phyloP scores from a whole-genome alignment of 2,888 invertebrate species.

The Zaprionus obscuricornis region DNA sequence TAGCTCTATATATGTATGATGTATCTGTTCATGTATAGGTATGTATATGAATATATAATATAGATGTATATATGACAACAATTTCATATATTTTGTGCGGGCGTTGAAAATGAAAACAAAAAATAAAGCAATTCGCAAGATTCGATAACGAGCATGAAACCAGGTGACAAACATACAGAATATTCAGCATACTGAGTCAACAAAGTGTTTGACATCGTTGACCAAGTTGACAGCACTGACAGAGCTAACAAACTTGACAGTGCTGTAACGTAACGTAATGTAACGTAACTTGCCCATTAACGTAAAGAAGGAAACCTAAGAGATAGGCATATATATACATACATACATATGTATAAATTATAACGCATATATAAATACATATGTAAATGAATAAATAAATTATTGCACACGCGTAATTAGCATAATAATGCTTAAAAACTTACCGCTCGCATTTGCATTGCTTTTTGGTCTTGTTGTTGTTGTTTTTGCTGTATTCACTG shows the following conservation, averaged over 20 bases:
- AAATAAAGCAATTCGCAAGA: slow-evolving; percentile 22
- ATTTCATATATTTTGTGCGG: slow-evolving; percentile 40
- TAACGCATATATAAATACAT: slow-evolving; percentile 36
- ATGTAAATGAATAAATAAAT: slow-evolving; percentile 24
- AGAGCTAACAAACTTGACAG: no score
- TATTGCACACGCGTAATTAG: slow-evolving; percentile 64
- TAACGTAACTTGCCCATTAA: no score
- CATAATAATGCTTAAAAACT: slow-evolving; percentile 58
- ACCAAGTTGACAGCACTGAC: no score
- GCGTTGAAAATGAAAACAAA: slow-evolving; percentile 35
- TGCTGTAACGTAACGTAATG: no score
- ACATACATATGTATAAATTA: slow-evolving; percentile 41
- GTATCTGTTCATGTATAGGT: no score
- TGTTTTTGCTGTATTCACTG: slow-evolving; percentile 23
- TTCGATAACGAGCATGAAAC: slow-evolving; percentile 11
- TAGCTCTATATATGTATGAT: slow-evolving; percentile 31
- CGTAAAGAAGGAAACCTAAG: slow-evolving; percentile 22
- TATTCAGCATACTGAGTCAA: slow-evolving; percentile 36
- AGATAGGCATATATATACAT: slow-evolving; percentile 53
- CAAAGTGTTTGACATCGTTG: slow-evolving; percentile 10
- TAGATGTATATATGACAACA: no score
- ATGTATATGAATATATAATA: slow-evolving; percentile 12
- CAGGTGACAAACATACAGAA: slow-evolving; percentile 24
- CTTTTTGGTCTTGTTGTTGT: slow-evolving; percentile 40
- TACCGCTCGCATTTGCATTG: slow-evolving; percentile 62